A percentile compares a stretch with the other conserved stretches of the same genome.
phyloP scores from a whole-genome alignment of 2,888 invertebrate species.

The Myopa tessellatipennis region DNA sequence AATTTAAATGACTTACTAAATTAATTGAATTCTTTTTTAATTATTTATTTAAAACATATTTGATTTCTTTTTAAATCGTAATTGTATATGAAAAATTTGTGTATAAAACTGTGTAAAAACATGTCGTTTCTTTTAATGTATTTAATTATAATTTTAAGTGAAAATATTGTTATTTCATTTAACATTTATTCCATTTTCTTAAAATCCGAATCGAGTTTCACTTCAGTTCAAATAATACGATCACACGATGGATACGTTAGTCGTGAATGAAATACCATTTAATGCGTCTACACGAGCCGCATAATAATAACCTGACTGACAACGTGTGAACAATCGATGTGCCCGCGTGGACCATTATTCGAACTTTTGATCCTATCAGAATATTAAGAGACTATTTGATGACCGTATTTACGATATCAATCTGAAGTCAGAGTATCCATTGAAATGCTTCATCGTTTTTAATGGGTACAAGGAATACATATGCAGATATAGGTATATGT shows the following conservation, averaged over 20 bases:
- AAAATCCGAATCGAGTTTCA: too few species aligned
- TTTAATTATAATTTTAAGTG: not conserved
- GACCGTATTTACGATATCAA: conserved; percentile 15
- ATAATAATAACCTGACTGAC: not conserved
- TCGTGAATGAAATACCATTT: too few species aligned
- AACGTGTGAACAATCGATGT: too few species aligned
- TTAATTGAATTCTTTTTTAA: too few species aligned
- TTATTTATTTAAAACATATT: too few species aligned
- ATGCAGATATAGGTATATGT: not conserved
- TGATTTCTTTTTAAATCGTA: too few species aligned
- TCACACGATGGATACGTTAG: too few species aligned
- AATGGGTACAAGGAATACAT: not conserved
- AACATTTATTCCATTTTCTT: not conserved
- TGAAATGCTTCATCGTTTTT: conserved; percentile 27
- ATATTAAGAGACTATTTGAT: not conserved
- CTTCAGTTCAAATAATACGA: too few species aligned
- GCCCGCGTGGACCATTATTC: not conserved
- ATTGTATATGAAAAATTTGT: too few species aligned
- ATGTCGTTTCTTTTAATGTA: too few species aligned
- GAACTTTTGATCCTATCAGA: conserved; percentile 30
- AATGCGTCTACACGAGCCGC: not conserved
- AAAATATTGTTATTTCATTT: not conserved
- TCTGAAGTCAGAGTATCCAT: conserved; percentile 6
- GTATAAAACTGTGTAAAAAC: too few species aligned
- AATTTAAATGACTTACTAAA: too few species aligned